Evolutionary conservation across 2,888 invertebrate genomes (phyloP), one percentile per base, ranked within the genome.

Genomic region (Ceramica pisi): DNA sequence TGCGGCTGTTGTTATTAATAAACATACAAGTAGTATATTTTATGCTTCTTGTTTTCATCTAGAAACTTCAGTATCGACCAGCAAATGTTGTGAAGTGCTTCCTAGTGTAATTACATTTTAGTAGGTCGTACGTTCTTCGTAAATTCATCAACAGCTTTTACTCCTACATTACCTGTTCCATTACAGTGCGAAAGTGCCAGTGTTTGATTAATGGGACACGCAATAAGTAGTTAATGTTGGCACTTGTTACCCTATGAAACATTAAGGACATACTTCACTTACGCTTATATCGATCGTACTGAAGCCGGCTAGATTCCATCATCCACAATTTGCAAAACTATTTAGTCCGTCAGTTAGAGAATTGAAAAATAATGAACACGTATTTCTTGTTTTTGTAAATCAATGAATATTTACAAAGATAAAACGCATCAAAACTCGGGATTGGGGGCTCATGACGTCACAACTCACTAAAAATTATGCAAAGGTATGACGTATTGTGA

Each of bases 191-290:
- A n/a, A 55, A 73, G 79, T 75, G 63, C 48, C n/a, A 50, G 67
- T 75, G 55, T 78, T 71, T 82, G 82, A 81, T 81, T 62, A 82
- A 81, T 82, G 80, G 56, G 56, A 57, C 41, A 63, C 79, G 79
- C 71, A 78, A 66, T 63, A 76, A 68, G 79, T 71, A 56, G 67
- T 65, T 79, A 60, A 78, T 80, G 75, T 21, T 53, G 57, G 53
- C 67, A 63, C 71, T 82, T 79, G 71, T 82, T 62, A 64, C 67
- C 59, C 16, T 53, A 55, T 60, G 46, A 59, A 67, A 59, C 59
- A 60, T 62, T 55, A 69, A 60, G 51, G 65, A 68, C 57, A 83
- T 61, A 31, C 51, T 72, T 81, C 62, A 75, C 82, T 69, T 67
- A 72, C 50, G 56, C 23, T 53, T 26, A 6, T 57, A 79, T 78